Base-by-base conservation (phyloP, 2,888 invertebrate genomes). In the Leptarthrus brevirostris region DNA sequence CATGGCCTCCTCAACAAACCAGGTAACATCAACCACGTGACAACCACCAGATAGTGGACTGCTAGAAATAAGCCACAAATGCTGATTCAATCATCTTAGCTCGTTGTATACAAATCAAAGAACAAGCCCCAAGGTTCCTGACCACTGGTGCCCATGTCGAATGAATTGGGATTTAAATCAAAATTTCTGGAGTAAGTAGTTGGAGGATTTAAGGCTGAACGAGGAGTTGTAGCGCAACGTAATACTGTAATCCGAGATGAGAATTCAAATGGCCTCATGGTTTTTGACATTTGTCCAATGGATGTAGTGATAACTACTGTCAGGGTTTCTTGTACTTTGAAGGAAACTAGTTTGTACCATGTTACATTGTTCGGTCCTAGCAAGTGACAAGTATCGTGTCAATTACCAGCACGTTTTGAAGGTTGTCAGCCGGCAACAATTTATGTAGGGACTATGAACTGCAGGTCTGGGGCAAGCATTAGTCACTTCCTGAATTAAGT, bases 91-190 rank as follows among this genome's bases (percentile, higher is more conserved):
- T 56, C 56, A 34, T 56, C 30, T 56, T 56, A 10, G 30, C 16
- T 30, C 16, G 30, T 26, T 26, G 56, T 56, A 26, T 16, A 26
- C 56, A 56, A 56, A 56, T 56, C 56, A 56, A 56, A 56, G 30
- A 3, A 14, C 10, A 8, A 5, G 14, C 54, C 14, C 56, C n/a
- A 14, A 26, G 22, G 5, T 20, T 8, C 53, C 22, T 6, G 22
- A 4, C 3, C 26, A n/a, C 26, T n/a, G 16, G 6, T 14, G 44
- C n/a, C n/a, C 16, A 16, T 56, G 56, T 30, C 16, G 30, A 16
- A 56, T 16, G 56, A 30, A n/a, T 14, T 34, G 56, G 30, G 26
- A 56, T 56, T 26, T 30, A 56, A 56, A 56, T 56, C 56, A 56
- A 26, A 56, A 16, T 10, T 14, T 14, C 56, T 16, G 14, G 5